Evolutionary conservation across 1,140 invertebrate species (phyloP), one percentile per base, ranked within the genome.

Genomic region (Nebria ingens): DNA sequence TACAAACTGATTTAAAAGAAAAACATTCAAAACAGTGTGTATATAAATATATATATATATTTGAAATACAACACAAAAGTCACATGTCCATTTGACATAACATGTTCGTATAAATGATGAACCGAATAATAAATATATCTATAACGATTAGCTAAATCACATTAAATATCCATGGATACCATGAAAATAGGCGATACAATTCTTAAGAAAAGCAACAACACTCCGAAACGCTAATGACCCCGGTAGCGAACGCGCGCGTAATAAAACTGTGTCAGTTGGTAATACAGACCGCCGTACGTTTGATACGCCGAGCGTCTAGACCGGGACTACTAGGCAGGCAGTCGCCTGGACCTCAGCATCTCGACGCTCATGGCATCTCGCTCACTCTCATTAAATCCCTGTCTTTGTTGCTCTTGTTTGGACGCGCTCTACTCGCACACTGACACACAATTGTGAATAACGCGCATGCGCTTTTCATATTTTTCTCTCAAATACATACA

Each of bases 331-430:
- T 45, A 45, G 40, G 9, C 40, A 17, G 40, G 40, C 25, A 4
- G 25, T 12, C 40, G 40, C 40, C 40, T 45, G 40, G 40, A 45
- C 40, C 40, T n/a, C 40, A 45, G 40, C 40, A 45, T 45, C 40
- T 17, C 40, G 40, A 45, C 40, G 40, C 40, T 17, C 6, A 34
- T 34, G 6, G 9, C 40, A 45, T n/a, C n/a, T n/a, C n/a, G n/a
- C n/a, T n/a, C n/a, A n/a, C n/a, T n/a, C n/a, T n/a, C n/a, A n/a
- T n/a, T n/a, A n/a, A n/a, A n/a, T n/a, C n/a, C n/a, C n/a, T n/a
- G n/a, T n/a, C n/a, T n/a, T n/a, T n/a, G n/a, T n/a, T 17, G 40
- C 40, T 17, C 9, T 45, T 17, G 40, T 11, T 17, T 4, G 9
- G 17, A 45, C 40, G 40, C 40, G 40, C n/a, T n/a, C n/a, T n/a